phyloP scores from a whole-genome alignment of 2,113 vertebrate species.

The Emydocephalus ijimae region DNA sequence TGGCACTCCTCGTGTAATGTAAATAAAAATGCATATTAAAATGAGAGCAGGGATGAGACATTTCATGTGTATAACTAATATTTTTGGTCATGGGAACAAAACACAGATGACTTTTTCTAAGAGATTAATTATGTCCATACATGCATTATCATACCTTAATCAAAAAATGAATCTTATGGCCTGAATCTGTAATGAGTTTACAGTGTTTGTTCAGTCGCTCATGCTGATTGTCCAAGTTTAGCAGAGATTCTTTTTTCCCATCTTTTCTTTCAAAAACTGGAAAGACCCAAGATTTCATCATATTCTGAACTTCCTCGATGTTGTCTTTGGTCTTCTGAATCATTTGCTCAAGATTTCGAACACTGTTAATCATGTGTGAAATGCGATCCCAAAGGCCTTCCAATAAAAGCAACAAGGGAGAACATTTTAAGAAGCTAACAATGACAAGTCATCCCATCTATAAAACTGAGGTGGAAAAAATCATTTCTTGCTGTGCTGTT shows the following conservation, averaged over 20 bases:
- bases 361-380: slow-evolving; percentile 64
- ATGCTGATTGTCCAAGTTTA: slow-evolving; percentile 78
- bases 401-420: not conserved
- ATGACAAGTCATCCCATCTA: not conserved
- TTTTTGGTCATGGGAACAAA: rapidly evolving
- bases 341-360: slow-evolving; percentile 79
- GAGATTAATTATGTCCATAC: not conserved
- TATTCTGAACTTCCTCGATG: slow-evolving; percentile 78
- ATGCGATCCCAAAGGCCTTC: slow-evolving; percentile 82
- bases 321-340: slow-evolving; percentile 84
- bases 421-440: not conserved
- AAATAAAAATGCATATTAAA: not conserved
- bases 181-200: slow-evolving; percentile 70
- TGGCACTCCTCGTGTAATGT: not conserved
- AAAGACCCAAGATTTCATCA: slow-evolving; percentile 75
- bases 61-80: not conserved
- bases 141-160: slow-evolving; percentile 72
- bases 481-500: not conserved
- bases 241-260: slow-evolving; percentile 77
- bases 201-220: slow-evolving; percentile 76
- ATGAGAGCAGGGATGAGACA: not conserved
- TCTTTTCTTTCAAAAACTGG: slow-evolving; percentile 86
- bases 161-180: slow-evolving; percentile 81
- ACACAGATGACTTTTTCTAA: not conserved
- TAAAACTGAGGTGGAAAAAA: not conserved